Base-by-base conservation (phyloP, 2,888 invertebrate species). In the Apocheima hispidaria region DNA sequence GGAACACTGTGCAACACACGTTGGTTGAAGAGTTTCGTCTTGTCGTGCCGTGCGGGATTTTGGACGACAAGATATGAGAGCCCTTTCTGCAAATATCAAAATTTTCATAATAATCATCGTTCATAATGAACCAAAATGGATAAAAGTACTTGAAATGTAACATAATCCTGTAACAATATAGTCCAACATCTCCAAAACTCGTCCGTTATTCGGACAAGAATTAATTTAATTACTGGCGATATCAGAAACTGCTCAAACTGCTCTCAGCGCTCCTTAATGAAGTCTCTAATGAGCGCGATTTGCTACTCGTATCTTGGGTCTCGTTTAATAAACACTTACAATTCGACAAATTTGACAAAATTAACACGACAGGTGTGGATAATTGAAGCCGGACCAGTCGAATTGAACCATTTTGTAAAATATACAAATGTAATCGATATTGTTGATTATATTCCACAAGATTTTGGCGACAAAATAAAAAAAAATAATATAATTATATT, bases 201-300 rank as follows among this genome's bases (percentile, higher is more conserved):
- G 28, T 4, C 20, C 48, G 20, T 41, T 41, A 35, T 23, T 49
- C 60, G 50, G 50, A 44, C 43, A 43, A 36, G 48, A 60, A 60
- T 60, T 60, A 60, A 54, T 60, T 60, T 44, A 54, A 60, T 60
- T 60, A 54, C 33, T 44, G 30, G 35, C 49, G 54, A 60, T 60
- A 53, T 55, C 54, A 30, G 54, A 50, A 54, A 43, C 60, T 60
- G 50, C 44, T 60, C 60, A 41, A 59, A 59, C 52, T 59, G 59
- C 46, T 59, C 49, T 60, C 41, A 48, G 58, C 46, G 44, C 41
- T 33, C 23, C 48, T 48, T 60, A 60, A 60, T 54, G 60, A 60
- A 49, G 48, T 60, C 60, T 49, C 53, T 60, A 60, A 60, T 60
- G 53, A 54, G 59, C 43, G 43, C 35, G 18, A n/a, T n/a, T n/a